Percentiles rank a stretch among this genome's conserved stretches.
These are phyloP conservation scores for Galeopsomyia nigrocyanea DNA, from an alignment of 2,888 invertebrate genomes.

Conservation along the genomic window DNA sequence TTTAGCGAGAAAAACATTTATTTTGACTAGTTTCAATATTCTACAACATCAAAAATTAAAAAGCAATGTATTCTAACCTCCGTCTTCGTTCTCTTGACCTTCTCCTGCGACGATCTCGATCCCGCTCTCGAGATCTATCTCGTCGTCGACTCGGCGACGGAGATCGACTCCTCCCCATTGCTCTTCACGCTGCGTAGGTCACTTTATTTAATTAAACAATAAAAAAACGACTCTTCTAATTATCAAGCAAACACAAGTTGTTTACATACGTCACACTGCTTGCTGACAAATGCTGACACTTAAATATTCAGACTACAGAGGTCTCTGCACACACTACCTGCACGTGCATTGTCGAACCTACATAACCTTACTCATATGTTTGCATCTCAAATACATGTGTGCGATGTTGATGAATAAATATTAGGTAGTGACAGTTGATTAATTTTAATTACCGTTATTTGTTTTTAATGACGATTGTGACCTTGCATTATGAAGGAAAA, in stretches of 20 bases:
- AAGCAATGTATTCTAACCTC: conserved; percentile 54
- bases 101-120: conserved; percentile 69
- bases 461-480: conserved; percentile 1
- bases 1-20: too few species aligned
- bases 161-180: conserved; percentile 72
- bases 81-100: conserved; percentile 66
- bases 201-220: not conserved
- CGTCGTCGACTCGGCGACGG: conserved; percentile 71
- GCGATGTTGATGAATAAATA: conserved; percentile 8
- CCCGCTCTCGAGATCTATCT: conserved; percentile 70
- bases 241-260: too few species aligned
- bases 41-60: not conserved
- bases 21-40: too few species aligned
- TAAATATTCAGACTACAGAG: too few species aligned
- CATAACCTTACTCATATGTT: too few species aligned
- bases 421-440: not conserved
- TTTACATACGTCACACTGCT: too few species aligned
- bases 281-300: too few species aligned
- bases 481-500: conserved; percentile 15
- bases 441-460: too few species aligned
- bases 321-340: too few species aligned
- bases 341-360: too few species aligned
- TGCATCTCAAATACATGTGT: not conserved
- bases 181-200: not conserved
- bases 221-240: too few species aligned